These are phyloP conservation scores for Pachycephala philippinensis DNA, from an alignment of 2,113 vertebrate species.

Conservation along the genomic window DNA sequence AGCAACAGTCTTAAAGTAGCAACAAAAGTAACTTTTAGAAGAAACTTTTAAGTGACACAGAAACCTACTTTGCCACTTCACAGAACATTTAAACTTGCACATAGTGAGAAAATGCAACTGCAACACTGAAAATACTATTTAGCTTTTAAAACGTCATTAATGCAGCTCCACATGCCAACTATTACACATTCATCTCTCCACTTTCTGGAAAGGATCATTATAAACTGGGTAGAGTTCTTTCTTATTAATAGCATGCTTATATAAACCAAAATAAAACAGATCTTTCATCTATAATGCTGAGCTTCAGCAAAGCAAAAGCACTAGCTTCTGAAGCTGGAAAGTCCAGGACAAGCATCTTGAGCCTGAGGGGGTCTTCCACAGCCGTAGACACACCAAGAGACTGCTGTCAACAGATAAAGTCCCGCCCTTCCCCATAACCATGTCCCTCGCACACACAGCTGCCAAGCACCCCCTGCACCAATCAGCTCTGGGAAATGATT, in stretches of 20 bases:
- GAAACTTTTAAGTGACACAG: background rate
- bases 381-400: background rate
- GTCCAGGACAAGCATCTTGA: background rate
- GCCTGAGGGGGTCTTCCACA: background rate
- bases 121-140: background rate
- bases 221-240: background rate
- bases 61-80: background rate
- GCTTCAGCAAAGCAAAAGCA: background rate
- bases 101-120: background rate
- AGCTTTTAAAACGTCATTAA: background rate
- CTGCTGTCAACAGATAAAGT: background rate
- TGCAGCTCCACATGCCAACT: background rate
- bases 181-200: background rate
- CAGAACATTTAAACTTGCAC: background rate
- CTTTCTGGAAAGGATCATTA: background rate
- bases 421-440: background rate
- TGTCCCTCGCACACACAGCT: background rate
- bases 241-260: background rate
- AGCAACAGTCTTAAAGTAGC: background rate
- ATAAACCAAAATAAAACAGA: background rate
- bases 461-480: background rate
- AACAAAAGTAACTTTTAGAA: background rate
- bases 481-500: background rate
- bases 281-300: background rate
- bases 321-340: background rate